Percentiles rank a stretch among this genome's conserved stretches.
phyloP scores from a whole-genome alignment of 92 coral and sea anemone species.

The Anthopleura xanthogrammica region DNA sequence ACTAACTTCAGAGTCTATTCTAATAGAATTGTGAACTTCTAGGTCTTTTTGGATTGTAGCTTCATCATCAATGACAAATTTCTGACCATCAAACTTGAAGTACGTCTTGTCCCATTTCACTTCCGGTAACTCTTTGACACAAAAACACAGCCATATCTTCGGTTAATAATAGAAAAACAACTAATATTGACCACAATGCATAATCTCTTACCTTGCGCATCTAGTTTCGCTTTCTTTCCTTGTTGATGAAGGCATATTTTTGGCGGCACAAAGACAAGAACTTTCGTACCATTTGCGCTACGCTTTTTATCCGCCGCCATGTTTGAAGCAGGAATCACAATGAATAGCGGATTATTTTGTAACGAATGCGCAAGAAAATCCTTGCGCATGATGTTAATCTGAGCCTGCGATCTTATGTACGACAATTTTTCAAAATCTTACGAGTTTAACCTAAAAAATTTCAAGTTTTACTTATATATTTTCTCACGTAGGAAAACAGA shows the following conservation, averaged over 20 bases:
- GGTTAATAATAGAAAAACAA: neutral
- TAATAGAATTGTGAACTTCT: neutral
- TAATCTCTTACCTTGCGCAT: conserved; percentile 18
- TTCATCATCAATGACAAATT: conserved; percentile 3
- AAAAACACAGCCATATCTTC: neutral
- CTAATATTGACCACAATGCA: neutral
- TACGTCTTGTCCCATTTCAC: conserved; percentile 13
- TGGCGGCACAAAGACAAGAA: conserved; percentile 66
- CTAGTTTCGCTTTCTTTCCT: conserved; percentile 14
- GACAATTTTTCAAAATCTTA: neutral
- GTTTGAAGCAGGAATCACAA: conserved; percentile 11
- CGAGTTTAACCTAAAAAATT: neutral
- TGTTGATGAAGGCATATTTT: conserved; percentile 28
- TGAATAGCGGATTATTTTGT: conserved; percentile 7
- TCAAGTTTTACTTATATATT: neutral
- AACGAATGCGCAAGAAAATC: conserved; percentile 1
- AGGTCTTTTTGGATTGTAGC: neutral
- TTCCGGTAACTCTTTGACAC: conserved; percentile 1
- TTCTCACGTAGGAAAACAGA: neutral
- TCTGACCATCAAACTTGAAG: conserved; percentile 23
- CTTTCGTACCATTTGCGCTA: neutral
- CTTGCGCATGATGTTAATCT: conserved; percentile 12
- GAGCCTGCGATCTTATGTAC: conserved; percentile 20
- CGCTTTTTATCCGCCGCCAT: conserved; percentile 9
- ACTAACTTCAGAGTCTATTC: conserved; percentile 14